These are phyloP conservation scores for Dolomedes plantarius DNA, from an alignment of 2,888 invertebrate species.

Conservation along the genomic window DNA sequence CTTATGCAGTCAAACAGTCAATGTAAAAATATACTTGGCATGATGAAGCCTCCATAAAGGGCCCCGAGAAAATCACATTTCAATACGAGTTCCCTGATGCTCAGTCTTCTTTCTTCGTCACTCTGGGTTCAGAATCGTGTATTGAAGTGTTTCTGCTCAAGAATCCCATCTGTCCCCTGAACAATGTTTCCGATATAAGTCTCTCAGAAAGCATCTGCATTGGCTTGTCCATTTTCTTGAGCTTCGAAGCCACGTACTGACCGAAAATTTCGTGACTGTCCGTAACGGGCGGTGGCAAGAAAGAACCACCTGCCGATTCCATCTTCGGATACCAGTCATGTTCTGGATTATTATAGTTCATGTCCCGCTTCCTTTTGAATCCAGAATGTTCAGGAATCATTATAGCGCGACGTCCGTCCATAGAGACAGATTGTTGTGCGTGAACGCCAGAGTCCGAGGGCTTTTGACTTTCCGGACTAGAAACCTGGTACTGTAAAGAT, in stretches of 20 bases:
- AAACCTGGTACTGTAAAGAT: slow-evolving; percentile 28
- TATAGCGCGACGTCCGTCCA: not conserved
- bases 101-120: too few relatives aligned
- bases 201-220: slow-evolving; percentile 46
- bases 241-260: slow-evolving; percentile 38
- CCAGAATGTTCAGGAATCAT: not conserved
- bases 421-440: not conserved
- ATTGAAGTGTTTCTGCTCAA: slow-evolving; percentile 16
- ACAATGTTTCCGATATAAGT: slow-evolving; percentile 36
- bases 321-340: not conserved
- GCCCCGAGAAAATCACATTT: too few relatives aligned
- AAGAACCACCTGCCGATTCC: not conserved
- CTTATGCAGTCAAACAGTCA: too few relatives aligned
- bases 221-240: slow-evolving; percentile 36
- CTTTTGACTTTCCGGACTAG: slow-evolving; percentile 38
- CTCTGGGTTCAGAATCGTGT: not conserved
- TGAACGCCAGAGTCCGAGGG: not conserved
- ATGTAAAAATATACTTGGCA: too few relatives aligned
- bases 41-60: too few relatives aligned
- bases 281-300: not conserved
- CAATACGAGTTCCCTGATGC: too few relatives aligned
- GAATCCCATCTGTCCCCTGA: slow-evolving; percentile 42
- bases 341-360: not conserved
- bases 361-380: slow-evolving; percentile 11
- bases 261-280: slow-evolving; percentile 47